phyloP scores from a whole-genome alignment of 2,113 vertebrate species.

The Amia ocellicauda region DNA sequence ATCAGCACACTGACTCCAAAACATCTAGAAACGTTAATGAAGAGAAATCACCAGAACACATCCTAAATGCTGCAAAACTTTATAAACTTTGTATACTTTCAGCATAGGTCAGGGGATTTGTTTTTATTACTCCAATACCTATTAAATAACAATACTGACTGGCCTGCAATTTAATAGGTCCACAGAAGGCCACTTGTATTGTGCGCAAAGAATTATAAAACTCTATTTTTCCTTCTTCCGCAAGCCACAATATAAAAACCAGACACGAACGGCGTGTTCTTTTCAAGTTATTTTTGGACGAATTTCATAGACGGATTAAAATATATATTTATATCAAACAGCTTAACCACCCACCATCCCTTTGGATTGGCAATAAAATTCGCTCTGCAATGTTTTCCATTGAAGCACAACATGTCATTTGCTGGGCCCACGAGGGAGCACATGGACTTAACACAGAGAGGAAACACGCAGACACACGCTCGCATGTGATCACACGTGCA shows the following conservation, averaged over 20 bases:
- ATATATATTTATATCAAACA: constrained; percentile 53
- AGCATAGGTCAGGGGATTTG: constrained; percentile 12
- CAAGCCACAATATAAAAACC: constrained; percentile 53
- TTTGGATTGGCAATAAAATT: constrained; percentile 43
- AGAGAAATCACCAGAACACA: no score
- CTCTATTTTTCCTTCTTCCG: constrained; percentile 39
- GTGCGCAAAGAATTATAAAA: constrained; percentile 38
- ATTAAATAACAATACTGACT: constrained; percentile 31
- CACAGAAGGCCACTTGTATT: constrained; percentile 22
- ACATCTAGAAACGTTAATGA: no score
- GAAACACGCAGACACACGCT: background rate
- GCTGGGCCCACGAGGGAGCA: constrained; percentile 19
- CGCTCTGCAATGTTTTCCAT: constrained; percentile 31
- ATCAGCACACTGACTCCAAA: no score
- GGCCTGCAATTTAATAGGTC: constrained; percentile 9
- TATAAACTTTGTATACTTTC: constrained; percentile 6
- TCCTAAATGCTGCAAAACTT: no score
- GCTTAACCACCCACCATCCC: constrained; percentile 37
- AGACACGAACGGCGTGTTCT: constrained; percentile 45
- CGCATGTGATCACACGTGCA: constrained; percentile 7
- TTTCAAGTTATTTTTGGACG: constrained; percentile 53
- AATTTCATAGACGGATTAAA: constrained; percentile 49
- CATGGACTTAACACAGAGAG: constrained; percentile 17
- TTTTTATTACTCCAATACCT: constrained; percentile 19
- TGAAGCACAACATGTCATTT: constrained; percentile 38